Evolutionary conservation across 2,113 vertebrate genomes (phyloP).

Genomic region (Todiramphus saurophagus): DNA sequence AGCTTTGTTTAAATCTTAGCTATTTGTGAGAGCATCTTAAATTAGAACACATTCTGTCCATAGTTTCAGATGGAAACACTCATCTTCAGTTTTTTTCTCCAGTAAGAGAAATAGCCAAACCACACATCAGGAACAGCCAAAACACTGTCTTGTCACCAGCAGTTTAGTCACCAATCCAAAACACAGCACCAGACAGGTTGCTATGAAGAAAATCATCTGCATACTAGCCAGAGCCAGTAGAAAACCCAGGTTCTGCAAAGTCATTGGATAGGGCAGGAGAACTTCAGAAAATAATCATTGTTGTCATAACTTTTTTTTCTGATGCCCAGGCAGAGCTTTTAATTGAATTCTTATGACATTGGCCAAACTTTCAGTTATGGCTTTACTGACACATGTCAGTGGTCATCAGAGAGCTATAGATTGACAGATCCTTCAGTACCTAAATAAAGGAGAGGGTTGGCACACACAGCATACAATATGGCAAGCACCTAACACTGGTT

Average conservation of each 20-base stretch:
- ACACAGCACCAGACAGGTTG: neutral
- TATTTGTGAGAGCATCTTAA: neutral
- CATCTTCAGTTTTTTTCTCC: neutral
- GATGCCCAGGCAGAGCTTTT: neutral
- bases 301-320: neutral
- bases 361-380: neutral
- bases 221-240: neutral
- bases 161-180: neutral
- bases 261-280: neutral
- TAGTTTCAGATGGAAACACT: constrained; percentile 5
- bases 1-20: neutral
- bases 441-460: neutral
- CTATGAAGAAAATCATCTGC: neutral
- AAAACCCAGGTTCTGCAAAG: neutral
- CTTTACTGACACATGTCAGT: neutral
- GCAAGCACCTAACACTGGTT: neutral
- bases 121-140: neutral
- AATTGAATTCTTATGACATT: neutral
- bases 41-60: neutral
- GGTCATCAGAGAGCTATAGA: neutral
- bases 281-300: neutral
- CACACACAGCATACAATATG: neutral
- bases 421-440: neutral
- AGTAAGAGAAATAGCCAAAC: neutral
- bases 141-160: neutral